Conservation (phyloP, 2,888 invertebrate species). For the Leptopilina myrica region DNA sequence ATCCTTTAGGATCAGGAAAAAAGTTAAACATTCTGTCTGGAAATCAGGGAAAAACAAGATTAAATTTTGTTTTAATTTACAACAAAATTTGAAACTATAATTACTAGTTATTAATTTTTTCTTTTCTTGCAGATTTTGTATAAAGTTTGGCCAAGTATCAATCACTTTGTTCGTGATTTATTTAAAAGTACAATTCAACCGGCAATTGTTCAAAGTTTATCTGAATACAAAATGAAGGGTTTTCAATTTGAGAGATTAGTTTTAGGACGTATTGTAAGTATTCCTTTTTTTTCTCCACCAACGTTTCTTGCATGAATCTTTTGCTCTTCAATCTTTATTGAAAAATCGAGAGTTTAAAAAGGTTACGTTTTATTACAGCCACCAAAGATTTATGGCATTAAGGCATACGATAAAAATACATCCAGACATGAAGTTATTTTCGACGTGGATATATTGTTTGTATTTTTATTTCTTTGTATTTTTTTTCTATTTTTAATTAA, state of each 20-base stretch:
- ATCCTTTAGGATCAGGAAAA: no score
- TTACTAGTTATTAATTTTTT: constrained; percentile 1
- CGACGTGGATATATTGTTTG: constrained; percentile 96
- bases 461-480: constrained; percentile 59
- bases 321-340: constrained; percentile 9
- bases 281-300: constrained; percentile 1
- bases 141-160: constrained; percentile 98
- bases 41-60: no score
- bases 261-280: constrained; percentile 93
- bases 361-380: constrained; percentile 81
- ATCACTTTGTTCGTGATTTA: constrained; percentile 90
- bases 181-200: constrained; percentile 93
- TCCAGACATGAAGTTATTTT: constrained; percentile 96
- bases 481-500: constrained; percentile 23
- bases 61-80: no score
- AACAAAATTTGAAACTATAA: no score
- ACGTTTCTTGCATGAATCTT: not conserved
- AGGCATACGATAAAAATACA: constrained; percentile 96
- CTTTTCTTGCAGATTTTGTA: constrained; percentile 83
- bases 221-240: constrained; percentile 91
- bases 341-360: constrained; percentile 11
- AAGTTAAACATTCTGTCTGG: no score
- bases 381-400: constrained; percentile 94
- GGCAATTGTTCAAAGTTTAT: constrained; percentile 86
- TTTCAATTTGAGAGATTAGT: constrained; percentile 97